phyloP scores from a whole-genome alignment of 2,888 invertebrate species.

The Sphaerophoria rueppellii region DNA sequence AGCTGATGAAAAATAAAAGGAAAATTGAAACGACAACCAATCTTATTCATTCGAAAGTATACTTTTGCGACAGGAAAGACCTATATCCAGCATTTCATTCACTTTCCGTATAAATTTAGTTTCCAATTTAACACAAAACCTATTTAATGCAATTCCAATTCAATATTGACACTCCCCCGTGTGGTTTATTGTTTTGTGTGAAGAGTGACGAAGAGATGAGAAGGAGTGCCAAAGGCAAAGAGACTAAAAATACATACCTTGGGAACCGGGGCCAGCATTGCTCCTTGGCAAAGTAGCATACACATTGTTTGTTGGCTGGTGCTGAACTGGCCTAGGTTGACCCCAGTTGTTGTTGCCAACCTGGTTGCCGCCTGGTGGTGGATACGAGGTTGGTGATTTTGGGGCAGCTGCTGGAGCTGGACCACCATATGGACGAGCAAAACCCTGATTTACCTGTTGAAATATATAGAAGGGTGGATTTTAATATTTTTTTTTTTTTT shows the following conservation, averaged over 20 bases:
- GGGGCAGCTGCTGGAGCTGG: conserved; percentile 78
- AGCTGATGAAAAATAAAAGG: too few species aligned
- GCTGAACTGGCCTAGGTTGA: conserved; percentile 73
- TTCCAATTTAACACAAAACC: conserved; percentile 70
- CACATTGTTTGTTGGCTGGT: conserved; percentile 76
- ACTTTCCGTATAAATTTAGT: conserved; percentile 65
- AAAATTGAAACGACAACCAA: too few species aligned
- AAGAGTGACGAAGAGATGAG: neutral
- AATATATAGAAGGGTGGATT: conserved; percentile 8
- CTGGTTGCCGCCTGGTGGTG: conserved; percentile 77
- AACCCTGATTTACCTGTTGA: conserved; percentile 80
- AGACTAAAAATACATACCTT: conserved; percentile 79
- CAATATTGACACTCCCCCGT: conserved; percentile 64
- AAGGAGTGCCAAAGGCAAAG: conserved; percentile 6
- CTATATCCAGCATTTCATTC: conserved; percentile 56
- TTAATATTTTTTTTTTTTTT: conserved; percentile 47
- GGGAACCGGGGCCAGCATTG: conserved; percentile 80
- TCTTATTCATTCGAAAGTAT: neutral
- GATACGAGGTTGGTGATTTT: conserved; percentile 80
- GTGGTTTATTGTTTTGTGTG: neutral
- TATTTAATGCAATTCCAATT: conserved; percentile 70
- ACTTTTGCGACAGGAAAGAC: neutral
- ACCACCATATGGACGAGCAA: conserved; percentile 81
- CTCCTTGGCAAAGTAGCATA: conserved; percentile 81
- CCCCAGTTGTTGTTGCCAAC: conserved; percentile 72